Percentiles rank a stretch among this genome's conserved stretches.
These are phyloP conservation scores for Nymphicus hollandicus DNA, from an alignment of 2,113 vertebrate species.

Conservation along the genomic window DNA sequence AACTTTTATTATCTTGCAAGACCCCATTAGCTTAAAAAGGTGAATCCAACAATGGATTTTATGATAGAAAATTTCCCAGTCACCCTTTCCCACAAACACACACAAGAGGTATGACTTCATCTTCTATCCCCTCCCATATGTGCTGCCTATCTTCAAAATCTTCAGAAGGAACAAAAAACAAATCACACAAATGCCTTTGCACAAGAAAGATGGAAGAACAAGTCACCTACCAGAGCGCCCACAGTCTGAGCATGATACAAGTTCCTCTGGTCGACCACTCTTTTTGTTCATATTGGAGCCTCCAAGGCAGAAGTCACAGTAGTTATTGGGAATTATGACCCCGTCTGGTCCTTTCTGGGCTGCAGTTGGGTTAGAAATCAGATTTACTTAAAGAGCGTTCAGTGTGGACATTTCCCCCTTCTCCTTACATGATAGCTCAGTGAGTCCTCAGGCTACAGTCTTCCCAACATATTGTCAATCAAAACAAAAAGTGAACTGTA, in stretches of 20 bases:
- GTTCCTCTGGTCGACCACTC: constrained; percentile 89
- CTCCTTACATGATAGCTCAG: neutral
- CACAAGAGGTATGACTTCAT: neutral
- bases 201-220: constrained; percentile 41
- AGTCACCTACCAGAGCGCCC: constrained; percentile 89
- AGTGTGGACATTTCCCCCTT: neutral
- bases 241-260: constrained; percentile 92
- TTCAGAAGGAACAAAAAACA: neutral
- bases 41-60: neutral
- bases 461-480: neutral
- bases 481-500: neutral
- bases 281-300: constrained; percentile 93
- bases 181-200: neutral
- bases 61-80: neutral
- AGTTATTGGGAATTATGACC: constrained; percentile 91
- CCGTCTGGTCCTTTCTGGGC: constrained; percentile 91
- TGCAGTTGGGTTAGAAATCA: constrained; percentile 61
- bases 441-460: neutral
- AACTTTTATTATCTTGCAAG: neutral
- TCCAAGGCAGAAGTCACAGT: constrained; percentile 95
- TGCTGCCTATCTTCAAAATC: neutral
- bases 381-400: constrained; percentile 22
- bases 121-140: neutral
- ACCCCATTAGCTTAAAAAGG: constrained; percentile 10
- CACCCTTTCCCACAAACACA: constrained; percentile 12